These are phyloP conservation scores for Parasteatoda tepidariorum DNA, from an alignment of 1,140 invertebrate genomes.

Conservation along the genomic window DNA sequence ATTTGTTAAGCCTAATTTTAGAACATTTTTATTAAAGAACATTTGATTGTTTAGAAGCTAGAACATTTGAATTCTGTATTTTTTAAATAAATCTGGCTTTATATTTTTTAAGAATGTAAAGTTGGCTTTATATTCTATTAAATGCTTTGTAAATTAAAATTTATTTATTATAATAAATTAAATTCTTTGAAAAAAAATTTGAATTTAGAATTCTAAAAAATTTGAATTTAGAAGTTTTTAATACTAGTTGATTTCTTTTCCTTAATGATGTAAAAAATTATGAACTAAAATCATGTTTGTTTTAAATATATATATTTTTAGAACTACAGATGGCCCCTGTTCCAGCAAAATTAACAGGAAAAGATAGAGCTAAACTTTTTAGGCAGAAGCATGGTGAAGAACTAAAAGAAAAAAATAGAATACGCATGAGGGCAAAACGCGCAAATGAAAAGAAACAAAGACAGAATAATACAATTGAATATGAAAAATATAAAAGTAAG, in stretches of 20 bases:
- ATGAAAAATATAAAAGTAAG: not conserved
- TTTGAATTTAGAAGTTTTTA: no score
- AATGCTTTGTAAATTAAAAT: not conserved
- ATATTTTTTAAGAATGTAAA: no score
- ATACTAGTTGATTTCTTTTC: no score
- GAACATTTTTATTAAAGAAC: no score
- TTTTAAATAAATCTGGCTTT: no score
- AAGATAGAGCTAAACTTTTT: not conserved
- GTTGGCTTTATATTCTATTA: not conserved
- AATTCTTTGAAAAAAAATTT: not conserved
- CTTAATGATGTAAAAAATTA: not conserved
- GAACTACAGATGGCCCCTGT: not conserved
- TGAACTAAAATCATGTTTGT: not conserved
- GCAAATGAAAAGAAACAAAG: not conserved
- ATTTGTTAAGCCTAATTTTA: not conserved
- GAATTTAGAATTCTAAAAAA: not conserved
- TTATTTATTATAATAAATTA: not conserved
- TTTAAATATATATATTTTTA: not conserved
- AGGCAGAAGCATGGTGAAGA: not conserved
- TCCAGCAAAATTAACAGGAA: not conserved
- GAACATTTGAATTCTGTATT: no score
- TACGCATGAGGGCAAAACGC: not conserved
- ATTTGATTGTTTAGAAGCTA: no score
- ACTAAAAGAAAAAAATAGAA: not conserved
- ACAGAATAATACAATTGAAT: not conserved